Evolutionary conservation across 2,113 vertebrate genomes (phyloP).

Genomic region (Urocynchramus pylzowi): DNA sequence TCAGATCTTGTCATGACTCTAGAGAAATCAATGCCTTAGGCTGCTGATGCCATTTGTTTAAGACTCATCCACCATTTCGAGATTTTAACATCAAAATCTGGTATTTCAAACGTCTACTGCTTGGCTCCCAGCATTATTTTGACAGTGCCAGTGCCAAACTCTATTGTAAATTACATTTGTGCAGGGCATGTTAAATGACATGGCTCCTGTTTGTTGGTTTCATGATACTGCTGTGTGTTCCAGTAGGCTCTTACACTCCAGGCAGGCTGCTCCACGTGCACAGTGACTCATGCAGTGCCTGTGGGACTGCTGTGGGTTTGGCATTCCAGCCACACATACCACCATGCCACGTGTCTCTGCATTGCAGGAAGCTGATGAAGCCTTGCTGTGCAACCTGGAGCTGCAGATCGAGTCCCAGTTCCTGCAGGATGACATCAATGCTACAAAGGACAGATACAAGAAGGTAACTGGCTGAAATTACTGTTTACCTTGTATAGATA

Average conservation of each 20-base stretch:
- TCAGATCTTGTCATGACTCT: background rate
- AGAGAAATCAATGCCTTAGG: background rate
- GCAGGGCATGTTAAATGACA: background rate
- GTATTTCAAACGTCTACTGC: background rate
- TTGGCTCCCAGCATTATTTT: background rate
- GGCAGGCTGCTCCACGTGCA: fast-evolving
- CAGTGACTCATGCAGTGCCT: fast-evolving
- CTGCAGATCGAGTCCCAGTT: conserved; percentile 91
- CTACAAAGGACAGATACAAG: conserved; percentile 88
- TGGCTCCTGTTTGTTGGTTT: background rate
- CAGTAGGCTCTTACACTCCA: background rate
- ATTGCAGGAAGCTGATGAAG: conserved; percentile 86
- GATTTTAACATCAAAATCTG: background rate
- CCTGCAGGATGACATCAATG: conserved; percentile 89
- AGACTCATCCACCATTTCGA: background rate
- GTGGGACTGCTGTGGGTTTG: background rate
- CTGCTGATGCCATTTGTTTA: background rate
- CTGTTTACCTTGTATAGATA: background rate
- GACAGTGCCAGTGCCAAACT: background rate
- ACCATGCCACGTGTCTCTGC: background rate
- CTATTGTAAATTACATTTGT: background rate
- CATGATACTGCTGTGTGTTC: background rate
- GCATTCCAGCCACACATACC: background rate
- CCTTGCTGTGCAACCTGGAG: conserved; percentile 86
- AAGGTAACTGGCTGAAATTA: conserved; percentile 76